These are phyloP conservation scores for Danio kyathit DNA, from an alignment of 2,797 vertebrate species.

Conservation along the genomic window DNA sequence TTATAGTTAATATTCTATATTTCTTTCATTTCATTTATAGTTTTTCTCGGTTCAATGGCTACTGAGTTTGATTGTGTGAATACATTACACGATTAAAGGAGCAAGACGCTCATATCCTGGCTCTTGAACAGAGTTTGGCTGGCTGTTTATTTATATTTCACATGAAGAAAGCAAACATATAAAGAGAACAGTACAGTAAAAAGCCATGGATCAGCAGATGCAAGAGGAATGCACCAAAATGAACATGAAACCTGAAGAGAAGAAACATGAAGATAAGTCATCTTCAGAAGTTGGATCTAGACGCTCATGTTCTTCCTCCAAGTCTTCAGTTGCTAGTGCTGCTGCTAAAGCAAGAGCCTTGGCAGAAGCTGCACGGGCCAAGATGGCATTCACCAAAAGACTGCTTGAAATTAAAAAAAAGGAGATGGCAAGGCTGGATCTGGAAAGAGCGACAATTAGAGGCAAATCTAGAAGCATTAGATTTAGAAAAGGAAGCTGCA, in stretches of 20 bases:
- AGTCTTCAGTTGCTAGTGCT: constrained; percentile 9
- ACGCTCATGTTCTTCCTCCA: constrained; percentile 1
- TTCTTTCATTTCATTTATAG: no score
- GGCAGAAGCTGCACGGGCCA: constrained; percentile 30
- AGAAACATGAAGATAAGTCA: not conserved
- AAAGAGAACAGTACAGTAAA: not conserved
- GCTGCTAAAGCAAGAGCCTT: constrained; percentile 24
- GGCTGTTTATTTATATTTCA: not conserved
- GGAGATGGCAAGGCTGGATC: constrained; percentile 15
- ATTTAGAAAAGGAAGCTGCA: constrained; percentile 39
- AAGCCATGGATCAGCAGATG: not conserved
- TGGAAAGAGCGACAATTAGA: constrained; percentile 26
- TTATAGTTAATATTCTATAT: no score
- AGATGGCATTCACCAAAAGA: not conserved
- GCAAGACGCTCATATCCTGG: no score
- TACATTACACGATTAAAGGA: no score
- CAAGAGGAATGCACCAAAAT: not conserved
- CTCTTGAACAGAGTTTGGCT: no score
- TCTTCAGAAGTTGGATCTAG: constrained; percentile 3
- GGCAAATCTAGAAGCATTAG: constrained; percentile 32
- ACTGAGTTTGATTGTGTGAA: no score
- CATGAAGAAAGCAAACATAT: not conserved
- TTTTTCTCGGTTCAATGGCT: no score
- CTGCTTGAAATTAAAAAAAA: constrained; percentile 25
- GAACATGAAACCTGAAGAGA: not conserved